Conservation (phyloP, 2,113 vertebrate species). For the Aleadryas rufinucha region DNA sequence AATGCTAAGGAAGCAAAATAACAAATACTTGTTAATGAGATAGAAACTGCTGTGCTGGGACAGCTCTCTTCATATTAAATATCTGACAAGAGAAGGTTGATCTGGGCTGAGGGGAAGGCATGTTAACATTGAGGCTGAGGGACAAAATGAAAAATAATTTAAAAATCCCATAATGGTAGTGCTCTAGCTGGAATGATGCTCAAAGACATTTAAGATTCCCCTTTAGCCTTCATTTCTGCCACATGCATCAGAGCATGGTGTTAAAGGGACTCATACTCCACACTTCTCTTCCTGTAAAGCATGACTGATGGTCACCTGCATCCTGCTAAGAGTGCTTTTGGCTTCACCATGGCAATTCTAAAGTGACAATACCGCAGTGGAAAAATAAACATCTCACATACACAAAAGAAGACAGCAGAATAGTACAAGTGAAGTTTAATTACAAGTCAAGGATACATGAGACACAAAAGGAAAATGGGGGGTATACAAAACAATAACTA, state of each 20-base stretch:
- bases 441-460: not conserved
- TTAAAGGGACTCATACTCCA: not conserved
- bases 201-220: not conserved
- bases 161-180: not conserved
- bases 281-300: not conserved
- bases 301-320: not conserved
- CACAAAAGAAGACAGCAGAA: not conserved
- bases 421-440: not conserved
- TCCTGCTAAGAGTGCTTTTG: not conserved
- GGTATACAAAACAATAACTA: not conserved
- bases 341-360: not conserved
- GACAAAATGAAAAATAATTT: not conserved
- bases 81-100: not conserved
- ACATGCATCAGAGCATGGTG: not conserved
- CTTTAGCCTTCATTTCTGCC: not conserved
- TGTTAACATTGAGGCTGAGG: not conserved
- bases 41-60: not conserved
- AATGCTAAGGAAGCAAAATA: not conserved
- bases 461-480: not conserved
- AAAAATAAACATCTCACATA: not conserved
- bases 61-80: not conserved
- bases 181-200: not conserved
- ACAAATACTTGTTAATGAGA: not conserved
- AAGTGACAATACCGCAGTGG: not conserved
- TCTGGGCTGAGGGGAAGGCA: not conserved